These are phyloP conservation scores for Proctacanthus coquilletti DNA, from an alignment of 1,140 invertebrate species.

Conservation along the genomic window DNA sequence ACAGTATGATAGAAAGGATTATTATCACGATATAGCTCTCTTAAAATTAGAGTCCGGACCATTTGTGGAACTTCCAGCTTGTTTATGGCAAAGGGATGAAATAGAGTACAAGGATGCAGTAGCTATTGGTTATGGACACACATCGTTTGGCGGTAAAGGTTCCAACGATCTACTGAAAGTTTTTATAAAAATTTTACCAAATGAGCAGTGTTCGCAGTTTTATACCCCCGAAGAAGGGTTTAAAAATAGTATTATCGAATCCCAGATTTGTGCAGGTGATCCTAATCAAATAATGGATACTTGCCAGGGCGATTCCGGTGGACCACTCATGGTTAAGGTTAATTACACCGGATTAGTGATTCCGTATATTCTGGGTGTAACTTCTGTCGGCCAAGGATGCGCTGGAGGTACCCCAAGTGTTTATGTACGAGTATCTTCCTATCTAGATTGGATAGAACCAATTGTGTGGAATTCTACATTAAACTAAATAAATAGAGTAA, in stretches of 20 bases:
- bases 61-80: background rate
- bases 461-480: too few relatives aligned
- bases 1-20: too few relatives aligned
- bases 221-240: slow-evolving; percentile 2
- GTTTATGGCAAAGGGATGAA: slow-evolving; percentile 1
- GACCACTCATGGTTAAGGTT: slow-evolving; percentile 49
- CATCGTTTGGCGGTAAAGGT: slow-evolving; percentile 10
- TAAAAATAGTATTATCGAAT: slow-evolving; percentile 7
- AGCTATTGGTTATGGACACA: slow-evolving; percentile 9
- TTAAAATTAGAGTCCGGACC: too few relatives aligned
- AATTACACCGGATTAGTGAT: slow-evolving; percentile 36
- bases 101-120: background rate
- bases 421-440: slow-evolving; percentile 43
- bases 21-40: too few relatives aligned
- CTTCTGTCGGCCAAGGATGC: slow-evolving; percentile 65
- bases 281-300: slow-evolving; percentile 5
- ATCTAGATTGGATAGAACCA: slow-evolving; percentile 45
- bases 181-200: background rate
- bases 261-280: slow-evolving; percentile 11
- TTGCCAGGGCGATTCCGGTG: slow-evolving; percentile 39
- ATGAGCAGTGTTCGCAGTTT: slow-evolving; percentile 4
- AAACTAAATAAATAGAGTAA: too few relatives aligned
- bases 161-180: background rate
- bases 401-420: slow-evolving; percentile 52
- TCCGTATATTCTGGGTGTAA: slow-evolving; percentile 55